Base-by-base conservation (phyloP, 2,888 invertebrate species). In the Mongoloraphidia duomilia region DNA sequence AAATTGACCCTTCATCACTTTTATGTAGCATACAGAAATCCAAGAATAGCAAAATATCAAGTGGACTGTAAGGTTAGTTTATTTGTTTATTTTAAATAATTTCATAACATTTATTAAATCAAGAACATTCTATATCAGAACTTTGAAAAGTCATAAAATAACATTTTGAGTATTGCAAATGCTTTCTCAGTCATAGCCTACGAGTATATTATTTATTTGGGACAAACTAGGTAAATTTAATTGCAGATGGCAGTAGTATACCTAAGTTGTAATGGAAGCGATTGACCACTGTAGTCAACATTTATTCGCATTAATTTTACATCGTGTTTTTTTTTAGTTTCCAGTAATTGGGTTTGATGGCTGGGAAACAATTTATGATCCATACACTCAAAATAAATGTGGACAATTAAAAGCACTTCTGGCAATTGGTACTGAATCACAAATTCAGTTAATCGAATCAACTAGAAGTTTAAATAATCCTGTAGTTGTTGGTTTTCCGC, bases 301-400 rank as follows among this genome's bases (percentile, higher is more conserved):
- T 9, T 44, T 47, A 13, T 52, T 10, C 46, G n/a, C 14, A 26
- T 5, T 37, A 38, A 11, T 45, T 26, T 26, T 26, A 6, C 26
- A 6, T 26, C 6, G 6, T 6, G 26, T 6, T 26, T 26, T 51
- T 51, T 61, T 63, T 49, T 54, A 77, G 75, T 61, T 75, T 54
- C 79, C 79, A 17, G 73, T 78, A 9, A 73, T 79, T 55, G 74
- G 75, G 42, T 71, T 74, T 10, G 79, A 80, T 59, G 73, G 72
- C 56, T 79, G 77, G 76, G 69, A 74, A 41, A 65, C 74, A 9
- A 70, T 79, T 46, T 57, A 64, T 2, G 65, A 70, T 55, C 67
- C 70, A 34, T 59, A 66, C 26, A 67, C 66, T 10, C 68, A 70
- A 36, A 60, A 65, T 41, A 59, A 67, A 13, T 59, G 69, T 49